Evolutionary conservation across 1,140 invertebrate species (phyloP).

Genomic region (Nomia melanderi): DNA sequence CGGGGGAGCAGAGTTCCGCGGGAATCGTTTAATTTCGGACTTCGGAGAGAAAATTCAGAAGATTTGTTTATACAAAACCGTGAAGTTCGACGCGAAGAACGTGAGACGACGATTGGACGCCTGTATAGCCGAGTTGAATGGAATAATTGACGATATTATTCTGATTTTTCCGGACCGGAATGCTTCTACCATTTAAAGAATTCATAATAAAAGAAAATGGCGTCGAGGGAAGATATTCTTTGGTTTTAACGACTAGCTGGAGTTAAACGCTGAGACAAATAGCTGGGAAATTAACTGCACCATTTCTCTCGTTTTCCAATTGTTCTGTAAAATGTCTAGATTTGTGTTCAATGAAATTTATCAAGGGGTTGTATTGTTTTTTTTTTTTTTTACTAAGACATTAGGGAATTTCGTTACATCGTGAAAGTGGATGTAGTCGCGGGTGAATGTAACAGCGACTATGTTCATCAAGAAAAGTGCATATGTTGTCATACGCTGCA

Average conservation of each 20-base stretch:
- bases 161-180: conserved; percentile 12
- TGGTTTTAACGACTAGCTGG: too few species aligned
- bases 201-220: neutral
- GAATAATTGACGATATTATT: conserved; percentile 55
- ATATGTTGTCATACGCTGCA: conserved; percentile 1
- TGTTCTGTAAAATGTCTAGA: neutral
- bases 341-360: neutral
- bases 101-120: conserved; percentile 52
- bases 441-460: too few species aligned
- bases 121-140: conserved; percentile 57
- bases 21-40: conserved; percentile 2
- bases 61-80: conserved; percentile 6
- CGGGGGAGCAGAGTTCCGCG: conserved; percentile 7
- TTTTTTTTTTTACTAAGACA: neutral
- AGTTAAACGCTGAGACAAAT: too few species aligned
- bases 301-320: too few species aligned
- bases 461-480: conserved; percentile 29
- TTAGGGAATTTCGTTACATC: conserved; percentile 31
- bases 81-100: neutral
- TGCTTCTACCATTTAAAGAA: neutral
- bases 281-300: too few species aligned
- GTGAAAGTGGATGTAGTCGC: neutral
- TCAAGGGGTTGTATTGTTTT: too few species aligned
- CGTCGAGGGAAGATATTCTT: neutral
- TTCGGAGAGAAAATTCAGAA: conserved; percentile 3